Percentiles rank a stretch among this genome's conserved stretches.
Conservation (phyloP, 2,888 invertebrate species). For the Cataglyphis albicans region DNA sequence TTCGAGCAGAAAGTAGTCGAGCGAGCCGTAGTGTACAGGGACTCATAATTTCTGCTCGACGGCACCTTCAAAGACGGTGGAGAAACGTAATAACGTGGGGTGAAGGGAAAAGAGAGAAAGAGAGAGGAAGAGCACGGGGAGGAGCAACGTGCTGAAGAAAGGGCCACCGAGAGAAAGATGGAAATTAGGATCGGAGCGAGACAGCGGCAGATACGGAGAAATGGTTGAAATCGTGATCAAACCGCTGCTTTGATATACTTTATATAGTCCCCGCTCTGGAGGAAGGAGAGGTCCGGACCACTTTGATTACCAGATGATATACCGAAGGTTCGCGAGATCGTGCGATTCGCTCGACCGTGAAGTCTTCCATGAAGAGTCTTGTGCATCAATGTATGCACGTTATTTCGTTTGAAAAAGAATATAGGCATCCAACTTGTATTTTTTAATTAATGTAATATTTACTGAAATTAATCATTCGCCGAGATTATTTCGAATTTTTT, state of each 20-base stretch:
- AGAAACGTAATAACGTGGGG: slow-evolving; percentile 78
- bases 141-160: slow-evolving; percentile 42
- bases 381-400: slow-evolving; percentile 61
- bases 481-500: neutral
- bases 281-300: slow-evolving; percentile 79
- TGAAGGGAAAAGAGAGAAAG: slow-evolving; percentile 41
- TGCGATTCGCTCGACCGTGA: slow-evolving; percentile 75
- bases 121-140: slow-evolving; percentile 9
- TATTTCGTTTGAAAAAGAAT: slow-evolving; percentile 58
- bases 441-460: neutral
- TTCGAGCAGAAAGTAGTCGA: slow-evolving; percentile 82
- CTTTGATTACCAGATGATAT: slow-evolving; percentile 83
- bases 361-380: slow-evolving; percentile 51
- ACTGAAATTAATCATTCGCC: neutral
- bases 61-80: slow-evolving; percentile 83
- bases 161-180: slow-evolving; percentile 63
- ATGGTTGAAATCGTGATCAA: slow-evolving; percentile 76
- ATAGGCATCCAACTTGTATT: neutral
- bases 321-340: slow-evolving; percentile 72
- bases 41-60: slow-evolving; percentile 84
- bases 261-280: slow-evolving; percentile 76
- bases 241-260: slow-evolving; percentile 82
- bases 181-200: slow-evolving; percentile 55
- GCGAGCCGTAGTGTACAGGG: slow-evolving; percentile 77
- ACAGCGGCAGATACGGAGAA: slow-evolving; percentile 52